A percentile compares a stretch with the other conserved stretches of the same genome.
Evolutionary conservation across 2,113 vertebrate genomes (phyloP).

Genomic region (Smithornis capensis): DNA sequence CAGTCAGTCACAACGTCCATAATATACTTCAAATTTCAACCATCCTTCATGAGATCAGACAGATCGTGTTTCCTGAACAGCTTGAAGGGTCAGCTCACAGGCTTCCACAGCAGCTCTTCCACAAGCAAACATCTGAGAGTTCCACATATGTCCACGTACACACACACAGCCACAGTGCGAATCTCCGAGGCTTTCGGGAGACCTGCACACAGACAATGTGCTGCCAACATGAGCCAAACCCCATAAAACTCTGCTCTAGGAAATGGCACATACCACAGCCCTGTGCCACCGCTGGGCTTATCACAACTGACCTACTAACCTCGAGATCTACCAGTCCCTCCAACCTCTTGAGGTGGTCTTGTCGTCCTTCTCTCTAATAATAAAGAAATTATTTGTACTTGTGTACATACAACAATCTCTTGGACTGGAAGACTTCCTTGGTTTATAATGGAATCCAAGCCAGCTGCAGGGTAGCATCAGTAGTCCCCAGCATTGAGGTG

Average conservation of each 20-base stretch:
- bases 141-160: background rate
- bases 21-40: background rate
- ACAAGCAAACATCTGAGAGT: background rate
- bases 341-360: background rate
- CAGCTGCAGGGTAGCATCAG: background rate
- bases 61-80: background rate
- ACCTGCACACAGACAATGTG: background rate
- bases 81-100: background rate
- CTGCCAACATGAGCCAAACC: background rate
- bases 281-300: background rate
- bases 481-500: background rate
- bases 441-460: background rate
- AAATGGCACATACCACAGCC: background rate
- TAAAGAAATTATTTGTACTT: background rate
- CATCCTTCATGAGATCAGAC: background rate
- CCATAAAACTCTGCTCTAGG: background rate
- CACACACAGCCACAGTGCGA: background rate
- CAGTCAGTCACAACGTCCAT: background rate
- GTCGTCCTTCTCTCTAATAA: background rate
- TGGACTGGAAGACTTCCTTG: background rate
- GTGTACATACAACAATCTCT: background rate
- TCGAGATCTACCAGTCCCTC: background rate
- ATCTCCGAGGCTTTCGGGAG: background rate
- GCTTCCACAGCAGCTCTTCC: background rate
- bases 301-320: background rate